Conservation (phyloP, 2,797 vertebrate genomes). For the Falco berigora region DNA sequence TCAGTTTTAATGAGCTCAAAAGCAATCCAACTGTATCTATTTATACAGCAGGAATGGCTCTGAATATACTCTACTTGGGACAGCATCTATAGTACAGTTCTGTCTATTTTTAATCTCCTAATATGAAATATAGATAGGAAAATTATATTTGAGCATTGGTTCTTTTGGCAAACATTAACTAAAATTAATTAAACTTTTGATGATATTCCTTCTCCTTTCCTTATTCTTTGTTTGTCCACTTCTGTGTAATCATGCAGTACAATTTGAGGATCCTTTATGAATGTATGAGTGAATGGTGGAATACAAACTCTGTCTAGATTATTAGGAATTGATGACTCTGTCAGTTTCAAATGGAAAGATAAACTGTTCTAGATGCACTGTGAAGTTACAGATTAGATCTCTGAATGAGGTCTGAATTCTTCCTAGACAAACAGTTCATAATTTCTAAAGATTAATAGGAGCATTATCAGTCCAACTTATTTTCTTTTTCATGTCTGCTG, state of each 20-base stretch:
- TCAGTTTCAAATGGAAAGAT: constrained; percentile 6
- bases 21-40: constrained; percentile 56
- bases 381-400: constrained; percentile 7
- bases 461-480: neutral
- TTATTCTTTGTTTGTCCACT: constrained; percentile 52
- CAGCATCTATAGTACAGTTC: neutral
- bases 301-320: constrained; percentile 21
- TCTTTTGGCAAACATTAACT: constrained; percentile 55
- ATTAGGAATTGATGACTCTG: neutral
- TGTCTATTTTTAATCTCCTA: constrained; percentile 47
- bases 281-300: neutral
- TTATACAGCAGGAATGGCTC: constrained; percentile 38
- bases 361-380: constrained; percentile 19
- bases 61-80: constrained; percentile 11
- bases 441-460: constrained; percentile 7
- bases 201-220: constrained; percentile 42
- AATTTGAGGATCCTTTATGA: constrained; percentile 20
- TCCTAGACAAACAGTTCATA: neutral
- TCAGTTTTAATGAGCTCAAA: constrained; percentile 29
- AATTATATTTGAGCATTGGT: constrained; percentile 53
- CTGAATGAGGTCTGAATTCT: constrained; percentile 10
- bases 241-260: constrained; percentile 41
- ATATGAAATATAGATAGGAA: constrained; percentile 58
- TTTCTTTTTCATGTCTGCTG: neutral
- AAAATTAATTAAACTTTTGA: constrained; percentile 61